Conservation (phyloP, 2,113 vertebrate genomes). For the Mustela lutreola region DNA sequence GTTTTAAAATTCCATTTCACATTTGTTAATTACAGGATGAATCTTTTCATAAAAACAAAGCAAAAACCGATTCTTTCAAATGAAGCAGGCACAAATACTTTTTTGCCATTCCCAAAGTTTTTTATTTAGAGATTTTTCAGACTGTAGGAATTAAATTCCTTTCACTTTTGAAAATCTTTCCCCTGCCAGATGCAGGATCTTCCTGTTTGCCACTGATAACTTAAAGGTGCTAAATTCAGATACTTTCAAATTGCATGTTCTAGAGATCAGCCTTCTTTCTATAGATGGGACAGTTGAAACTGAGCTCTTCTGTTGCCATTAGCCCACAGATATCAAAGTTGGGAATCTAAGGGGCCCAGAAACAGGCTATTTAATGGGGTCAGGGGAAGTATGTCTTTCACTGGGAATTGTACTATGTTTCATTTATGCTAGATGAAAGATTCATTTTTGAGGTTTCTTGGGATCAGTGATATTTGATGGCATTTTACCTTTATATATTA, state of each 20-base stretch:
- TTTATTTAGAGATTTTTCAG: background rate
- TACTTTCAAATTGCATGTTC: background rate
- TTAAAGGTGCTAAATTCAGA: constrained; percentile 51
- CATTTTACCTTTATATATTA: background rate
- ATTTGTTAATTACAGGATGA: constrained; percentile 19
- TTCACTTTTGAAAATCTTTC: background rate
- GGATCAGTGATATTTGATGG: background rate
- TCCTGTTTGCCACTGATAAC: background rate
- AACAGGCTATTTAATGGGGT: background rate
- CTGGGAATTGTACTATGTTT: background rate
- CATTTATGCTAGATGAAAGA: background rate
- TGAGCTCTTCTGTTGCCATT: background rate
- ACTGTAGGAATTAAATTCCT: constrained; percentile 13
- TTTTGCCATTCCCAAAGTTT: background rate
- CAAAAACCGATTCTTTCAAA: background rate
- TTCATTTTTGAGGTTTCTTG: background rate
- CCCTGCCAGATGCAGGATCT: background rate
- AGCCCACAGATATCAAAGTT: background rate
- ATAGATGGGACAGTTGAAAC: background rate
- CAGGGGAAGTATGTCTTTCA: background rate
- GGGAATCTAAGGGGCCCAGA: background rate
- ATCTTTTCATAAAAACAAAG: constrained; percentile 40
- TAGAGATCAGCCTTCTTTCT: background rate
- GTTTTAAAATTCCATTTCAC: constrained; percentile 8
- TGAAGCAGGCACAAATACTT: background rate